Conservation (phyloP, 2,113 vertebrate genomes). For the Gymnarchus niloticus region DNA sequence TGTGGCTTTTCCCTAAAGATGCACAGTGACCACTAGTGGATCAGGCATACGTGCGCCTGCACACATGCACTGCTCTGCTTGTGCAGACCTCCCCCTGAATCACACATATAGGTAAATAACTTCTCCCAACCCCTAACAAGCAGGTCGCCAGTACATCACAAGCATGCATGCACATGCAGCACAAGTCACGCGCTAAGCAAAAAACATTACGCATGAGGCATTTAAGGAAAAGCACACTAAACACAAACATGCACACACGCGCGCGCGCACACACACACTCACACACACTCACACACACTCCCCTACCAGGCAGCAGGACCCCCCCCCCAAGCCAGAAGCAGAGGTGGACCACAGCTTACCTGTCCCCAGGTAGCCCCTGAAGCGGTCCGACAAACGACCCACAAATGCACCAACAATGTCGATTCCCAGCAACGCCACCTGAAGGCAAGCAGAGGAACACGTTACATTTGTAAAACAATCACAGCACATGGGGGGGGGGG, state of each 20-base stretch:
- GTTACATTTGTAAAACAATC: not conserved
- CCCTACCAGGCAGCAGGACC: not conserved
- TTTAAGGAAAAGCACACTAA: not conserved
- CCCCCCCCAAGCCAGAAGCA: not conserved
- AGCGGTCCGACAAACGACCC: slow-evolving; percentile 76
- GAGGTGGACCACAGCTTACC: slow-evolving; percentile 63
- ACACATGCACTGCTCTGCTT: no score
- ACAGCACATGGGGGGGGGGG: not conserved
- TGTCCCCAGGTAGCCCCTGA: slow-evolving; percentile 79
- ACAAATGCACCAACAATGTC: slow-evolving; percentile 84
- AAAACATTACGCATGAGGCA: not conserved
- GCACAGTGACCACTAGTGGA: not conserved
- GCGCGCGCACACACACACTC: not conserved
- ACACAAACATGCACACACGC: not conserved
- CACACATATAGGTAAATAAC: not conserved
- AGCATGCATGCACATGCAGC: not conserved
- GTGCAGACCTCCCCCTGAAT: no score
- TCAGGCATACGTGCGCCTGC: no score
- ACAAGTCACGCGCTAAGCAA: not conserved
- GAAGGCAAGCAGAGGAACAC: slow-evolving; percentile 35
- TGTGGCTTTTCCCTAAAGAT: not conserved
- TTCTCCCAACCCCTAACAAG: not conserved
- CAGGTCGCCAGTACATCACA: not conserved
- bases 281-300: not conserved
- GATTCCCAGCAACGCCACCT: slow-evolving; percentile 86